Percentiles rank a stretch among this genome's conserved stretches.
These are phyloP conservation scores for Phylloscopus trochiloides DNA, from an alignment of 2,113 vertebrate species.

Conservation along the genomic window DNA sequence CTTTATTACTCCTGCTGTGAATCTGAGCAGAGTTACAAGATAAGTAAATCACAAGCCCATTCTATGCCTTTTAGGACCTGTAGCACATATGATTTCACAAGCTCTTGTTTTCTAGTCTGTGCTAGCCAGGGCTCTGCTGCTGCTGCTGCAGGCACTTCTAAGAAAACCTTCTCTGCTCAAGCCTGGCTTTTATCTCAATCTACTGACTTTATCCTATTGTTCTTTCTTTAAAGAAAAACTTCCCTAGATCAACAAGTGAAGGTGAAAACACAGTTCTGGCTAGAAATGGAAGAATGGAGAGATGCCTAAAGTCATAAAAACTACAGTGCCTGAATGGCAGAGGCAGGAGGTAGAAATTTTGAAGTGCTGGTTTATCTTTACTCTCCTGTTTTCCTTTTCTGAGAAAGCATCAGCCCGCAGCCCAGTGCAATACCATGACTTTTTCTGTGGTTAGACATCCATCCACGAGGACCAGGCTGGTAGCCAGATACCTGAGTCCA, in stretches of 20 bases:
- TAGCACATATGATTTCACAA: neutral
- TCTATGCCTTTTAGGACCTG: neutral
- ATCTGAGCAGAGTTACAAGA: constrained; percentile 56
- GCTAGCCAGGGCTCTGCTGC: neutral
- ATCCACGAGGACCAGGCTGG: neutral
- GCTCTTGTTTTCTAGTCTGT: neutral
- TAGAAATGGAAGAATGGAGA: neutral
- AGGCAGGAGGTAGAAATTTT: neutral
- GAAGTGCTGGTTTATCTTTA: neutral
- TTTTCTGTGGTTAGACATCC: neutral
- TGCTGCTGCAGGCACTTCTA: neutral
- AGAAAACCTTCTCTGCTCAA: neutral
- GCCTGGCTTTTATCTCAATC: neutral
- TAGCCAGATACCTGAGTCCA: neutral
- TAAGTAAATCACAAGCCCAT: neutral
- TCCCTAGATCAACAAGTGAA: neutral
- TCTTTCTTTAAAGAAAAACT: neutral
- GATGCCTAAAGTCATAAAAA: neutral
- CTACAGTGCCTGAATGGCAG: neutral
- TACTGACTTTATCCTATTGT: neutral
- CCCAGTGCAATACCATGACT: neutral
- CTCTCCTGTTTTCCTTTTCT: neutral
- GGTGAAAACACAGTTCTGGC: neutral
- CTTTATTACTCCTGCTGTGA: constrained; percentile 78
- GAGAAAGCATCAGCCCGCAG: neutral